Evolutionary conservation across 1,140 invertebrate species (phyloP).

Genomic region (Dufourea novaeangliae): DNA sequence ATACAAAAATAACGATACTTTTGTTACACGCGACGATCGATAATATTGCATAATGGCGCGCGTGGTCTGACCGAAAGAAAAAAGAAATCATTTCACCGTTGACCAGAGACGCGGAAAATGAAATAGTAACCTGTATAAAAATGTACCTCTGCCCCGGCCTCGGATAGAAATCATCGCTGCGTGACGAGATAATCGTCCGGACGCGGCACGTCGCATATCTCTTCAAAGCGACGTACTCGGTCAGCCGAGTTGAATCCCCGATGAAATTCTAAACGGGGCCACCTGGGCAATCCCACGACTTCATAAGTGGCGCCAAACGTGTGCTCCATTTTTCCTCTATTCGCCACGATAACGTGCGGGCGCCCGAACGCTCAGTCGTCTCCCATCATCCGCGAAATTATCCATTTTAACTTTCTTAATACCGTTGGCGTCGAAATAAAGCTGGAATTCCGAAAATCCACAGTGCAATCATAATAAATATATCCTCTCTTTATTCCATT

Average conservation of each 20-base stretch:
- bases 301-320: background rate
- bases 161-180: slow-evolving; percentile 19
- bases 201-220: slow-evolving; percentile 25
- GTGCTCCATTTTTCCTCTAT: background rate
- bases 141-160: background rate
- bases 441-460: too few relatives aligned
- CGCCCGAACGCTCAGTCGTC: too few relatives aligned
- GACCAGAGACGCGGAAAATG: background rate
- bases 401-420: too few relatives aligned
- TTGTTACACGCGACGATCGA: background rate
- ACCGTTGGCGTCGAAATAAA: too few relatives aligned
- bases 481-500: too few relatives aligned
- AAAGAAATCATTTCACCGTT: slow-evolving; percentile 23
- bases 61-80: too few relatives aligned
- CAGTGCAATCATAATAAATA: too few relatives aligned
- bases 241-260: background rate
- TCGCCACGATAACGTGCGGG: too few relatives aligned
- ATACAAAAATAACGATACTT: background rate
- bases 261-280: slow-evolving; percentile 21
- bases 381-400: too few relatives aligned
- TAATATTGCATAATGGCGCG: background rate
- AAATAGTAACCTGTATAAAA: background rate
- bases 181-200: slow-evolving; percentile 32
- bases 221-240: slow-evolving; percentile 23
- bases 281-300: background rate